Evolutionary conservation across 2,797 vertebrate species (phyloP).

Genomic region (Halcyon chelicuti): DNA sequence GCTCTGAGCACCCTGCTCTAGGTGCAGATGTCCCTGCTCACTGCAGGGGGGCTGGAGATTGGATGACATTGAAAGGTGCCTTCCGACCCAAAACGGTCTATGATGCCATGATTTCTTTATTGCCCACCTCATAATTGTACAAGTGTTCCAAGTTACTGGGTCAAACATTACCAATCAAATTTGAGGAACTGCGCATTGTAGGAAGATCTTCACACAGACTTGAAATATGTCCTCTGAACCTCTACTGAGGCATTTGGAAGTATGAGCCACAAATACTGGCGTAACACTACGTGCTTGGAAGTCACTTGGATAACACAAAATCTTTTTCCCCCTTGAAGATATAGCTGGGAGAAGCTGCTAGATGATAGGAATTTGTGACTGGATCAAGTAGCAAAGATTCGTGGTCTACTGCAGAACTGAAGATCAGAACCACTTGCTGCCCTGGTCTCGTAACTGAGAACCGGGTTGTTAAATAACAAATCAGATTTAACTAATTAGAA

Average conservation of each 20-base stretch:
- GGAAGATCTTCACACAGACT: not conserved
- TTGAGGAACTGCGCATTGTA: no score
- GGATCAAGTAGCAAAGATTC: not conserved
- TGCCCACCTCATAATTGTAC: not conserved
- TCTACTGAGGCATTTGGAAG: not conserved
- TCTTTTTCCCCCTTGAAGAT: not conserved
- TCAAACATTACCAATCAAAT: not conserved
- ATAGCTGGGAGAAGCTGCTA: not conserved
- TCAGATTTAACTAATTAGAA: constrained; percentile 49
- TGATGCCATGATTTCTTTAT: not conserved
- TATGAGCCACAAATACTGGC: not conserved
- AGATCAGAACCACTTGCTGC: not conserved
- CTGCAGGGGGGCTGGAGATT: not conserved
- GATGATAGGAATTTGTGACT: not conserved
- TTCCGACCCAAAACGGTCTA: not conserved
- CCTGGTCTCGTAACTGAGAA: not conserved
- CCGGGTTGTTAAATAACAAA: not conserved
- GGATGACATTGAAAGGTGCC: not conserved
- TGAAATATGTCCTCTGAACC: not conserved
- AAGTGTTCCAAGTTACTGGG: not conserved
- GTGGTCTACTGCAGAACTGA: not conserved
- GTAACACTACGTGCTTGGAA: not conserved
- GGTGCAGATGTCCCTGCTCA: not conserved
- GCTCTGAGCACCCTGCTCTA: no score
- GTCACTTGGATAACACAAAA: not conserved